These are phyloP conservation scores for Corticium candelabrum DNA, from an alignment of 37 sponge, comb jelly and placozoan genomes.

Conservation along the genomic window DNA sequence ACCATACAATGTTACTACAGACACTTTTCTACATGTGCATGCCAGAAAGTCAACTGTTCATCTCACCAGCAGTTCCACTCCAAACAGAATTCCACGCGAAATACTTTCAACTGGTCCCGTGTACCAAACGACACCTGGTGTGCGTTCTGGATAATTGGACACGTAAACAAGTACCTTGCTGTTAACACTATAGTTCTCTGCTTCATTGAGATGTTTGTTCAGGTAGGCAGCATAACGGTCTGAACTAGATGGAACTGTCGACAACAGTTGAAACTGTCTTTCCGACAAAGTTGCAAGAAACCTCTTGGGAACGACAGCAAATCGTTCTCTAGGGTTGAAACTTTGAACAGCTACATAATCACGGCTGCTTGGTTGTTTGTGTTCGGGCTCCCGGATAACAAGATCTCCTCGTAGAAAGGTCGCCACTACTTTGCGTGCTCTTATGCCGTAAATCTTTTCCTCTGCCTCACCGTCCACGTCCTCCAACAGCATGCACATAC, in stretches of 20 bases:
- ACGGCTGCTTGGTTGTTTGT: not conserved
- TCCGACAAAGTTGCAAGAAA: not conserved
- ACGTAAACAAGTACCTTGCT: not conserved
- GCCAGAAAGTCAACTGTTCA: no score
- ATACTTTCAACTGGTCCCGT: not conserved
- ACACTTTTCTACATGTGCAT: conserved; percentile 11
- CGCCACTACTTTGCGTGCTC: not conserved
- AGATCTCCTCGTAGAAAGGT: not conserved
- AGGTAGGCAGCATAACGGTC: not conserved
- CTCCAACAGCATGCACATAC: not conserved
- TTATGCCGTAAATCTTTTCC: not conserved
- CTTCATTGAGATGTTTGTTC: not conserved
- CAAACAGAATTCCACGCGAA: conserved; percentile 31
- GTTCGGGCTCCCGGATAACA: not conserved
- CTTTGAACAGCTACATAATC: not conserved
- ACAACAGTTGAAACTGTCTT: not conserved
- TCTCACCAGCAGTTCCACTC: conserved; percentile 52
- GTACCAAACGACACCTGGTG: not conserved
- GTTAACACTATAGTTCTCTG: not conserved
- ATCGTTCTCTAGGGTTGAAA: not conserved
- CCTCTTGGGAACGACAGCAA: not conserved
- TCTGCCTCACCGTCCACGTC: not conserved
- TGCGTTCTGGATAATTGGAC: not conserved
- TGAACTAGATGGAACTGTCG: not conserved
- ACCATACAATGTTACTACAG: not conserved